Base-by-base conservation (phyloP, 92 coral and sea anemone species). In the Palythoa grandiflora region DNA sequence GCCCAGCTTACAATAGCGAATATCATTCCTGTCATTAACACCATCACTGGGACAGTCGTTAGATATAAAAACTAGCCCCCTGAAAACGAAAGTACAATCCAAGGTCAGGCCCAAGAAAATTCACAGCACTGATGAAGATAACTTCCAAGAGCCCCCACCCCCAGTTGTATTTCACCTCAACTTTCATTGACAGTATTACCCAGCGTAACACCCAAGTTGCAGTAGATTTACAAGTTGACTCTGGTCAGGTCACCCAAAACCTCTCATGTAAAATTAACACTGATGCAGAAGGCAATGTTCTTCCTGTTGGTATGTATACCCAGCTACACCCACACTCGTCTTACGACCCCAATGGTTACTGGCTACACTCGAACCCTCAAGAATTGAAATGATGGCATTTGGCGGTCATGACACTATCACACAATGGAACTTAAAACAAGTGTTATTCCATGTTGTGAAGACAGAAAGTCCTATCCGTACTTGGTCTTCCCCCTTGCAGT, bases 221-320 rank as follows among this genome's bases (percentile, higher is more conserved):
- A 65, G 74, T 94, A 16, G 47, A 81, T 36, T 87, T 94, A 71
- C 94, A 90, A 86, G 91, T 92, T 68, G 94, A 88, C 68, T 72
- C 91, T 68, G 83, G 83, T 77, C 93, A 90, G 53, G 61, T 73
- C 54, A 85, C 60, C 70, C 87, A 54, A 85, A 86, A 90, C 21
- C 92, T 95, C 20, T 63, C 90, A 68, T 92, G 95, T 54, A 94
- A 92, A 77, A 77, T 94, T 38, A 95, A 94, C 90, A 94, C 95
- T 17, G 93, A 95, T 73, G 94, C 93, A 38, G 91, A 91, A 79
- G 98, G 98, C 78, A 95, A 91, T 73, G 92, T 89, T 2, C 93
- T 94, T 52, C 89, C 95, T 44, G 75, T 88, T 63, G 90, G 76
- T 75, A 85, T 88, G 73, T 91, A 91, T 87, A 91, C 75, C 78